phyloP scores from a whole-genome alignment of 2,888 invertebrate species.

The Cantharis lateralis region DNA sequence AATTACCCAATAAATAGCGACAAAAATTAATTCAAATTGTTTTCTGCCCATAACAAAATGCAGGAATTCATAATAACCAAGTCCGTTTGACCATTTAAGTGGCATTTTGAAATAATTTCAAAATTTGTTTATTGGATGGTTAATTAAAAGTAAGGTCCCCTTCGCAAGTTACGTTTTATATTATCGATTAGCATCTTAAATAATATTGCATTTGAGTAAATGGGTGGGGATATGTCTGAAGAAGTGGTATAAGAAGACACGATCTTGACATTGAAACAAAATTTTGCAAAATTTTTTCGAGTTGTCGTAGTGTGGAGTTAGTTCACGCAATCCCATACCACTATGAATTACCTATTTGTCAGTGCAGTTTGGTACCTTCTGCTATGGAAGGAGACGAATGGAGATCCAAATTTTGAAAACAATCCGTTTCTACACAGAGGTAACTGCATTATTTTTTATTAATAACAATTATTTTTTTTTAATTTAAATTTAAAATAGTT shows the following conservation, averaged over 20 bases:
- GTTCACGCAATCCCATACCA: neutral
- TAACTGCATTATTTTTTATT: slow-evolving; percentile 7
- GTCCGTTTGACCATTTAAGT: neutral
- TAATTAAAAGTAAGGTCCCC: neutral
- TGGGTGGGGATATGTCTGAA: slow-evolving; percentile 22
- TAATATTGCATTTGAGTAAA: neutral
- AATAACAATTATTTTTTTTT: too few relatives aligned
- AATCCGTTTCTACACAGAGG: slow-evolving; percentile 31
- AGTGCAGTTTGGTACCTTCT: slow-evolving; percentile 5
- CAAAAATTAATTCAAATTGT: neutral
- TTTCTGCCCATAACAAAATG: neutral
- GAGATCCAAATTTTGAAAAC: slow-evolving; percentile 1
- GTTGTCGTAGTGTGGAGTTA: neutral
- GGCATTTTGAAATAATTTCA: neutral
- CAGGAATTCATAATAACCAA: neutral
- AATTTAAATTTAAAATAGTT: too few relatives aligned
- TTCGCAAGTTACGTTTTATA: slow-evolving; percentile 21
- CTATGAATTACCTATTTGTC: slow-evolving; percentile 1
- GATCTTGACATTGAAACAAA: slow-evolving; percentile 46
- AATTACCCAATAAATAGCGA: neutral
- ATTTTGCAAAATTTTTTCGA: slow-evolving; percentile 34
- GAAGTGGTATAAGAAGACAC: slow-evolving; percentile 32
- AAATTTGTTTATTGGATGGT: neutral
- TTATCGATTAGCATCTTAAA: slow-evolving; percentile 15
- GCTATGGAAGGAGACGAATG: neutral